Evolutionary conservation across 1,140 invertebrate species (phyloP).

Genomic region (Tetragnatha versicolor): DNA sequence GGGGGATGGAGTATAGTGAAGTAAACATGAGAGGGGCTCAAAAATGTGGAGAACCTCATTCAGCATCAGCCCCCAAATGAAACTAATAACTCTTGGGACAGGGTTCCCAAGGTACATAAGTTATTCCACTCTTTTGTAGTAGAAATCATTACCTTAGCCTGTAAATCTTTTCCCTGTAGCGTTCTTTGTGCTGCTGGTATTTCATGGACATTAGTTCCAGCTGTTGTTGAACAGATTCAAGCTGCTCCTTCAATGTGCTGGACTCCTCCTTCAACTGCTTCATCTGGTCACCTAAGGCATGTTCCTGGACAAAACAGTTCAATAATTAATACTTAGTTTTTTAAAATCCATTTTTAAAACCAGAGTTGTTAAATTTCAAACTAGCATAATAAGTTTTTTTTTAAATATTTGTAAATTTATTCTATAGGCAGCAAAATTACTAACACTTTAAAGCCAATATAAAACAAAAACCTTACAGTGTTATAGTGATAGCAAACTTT

Average conservation of each 20-base stretch:
- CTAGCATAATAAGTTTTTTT: neutral
- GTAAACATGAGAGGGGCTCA: neutral
- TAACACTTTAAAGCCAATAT: no score
- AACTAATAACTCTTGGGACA: no score
- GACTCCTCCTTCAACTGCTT: conserved; percentile 46
- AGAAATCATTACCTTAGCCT: conserved; percentile 32
- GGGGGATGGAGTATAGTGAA: neutral
- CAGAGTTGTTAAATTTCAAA: neutral
- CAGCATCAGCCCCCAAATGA: no score
- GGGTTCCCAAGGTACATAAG: no score
- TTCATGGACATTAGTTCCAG: conserved; percentile 34
- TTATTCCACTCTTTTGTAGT: no score
- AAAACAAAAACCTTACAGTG: no score
- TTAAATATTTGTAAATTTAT: neutral
- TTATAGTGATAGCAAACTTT: no score
- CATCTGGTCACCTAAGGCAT: conserved; percentile 30
- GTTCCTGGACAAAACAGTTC: neutral
- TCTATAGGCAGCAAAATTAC: no score
- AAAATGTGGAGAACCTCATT: no score
- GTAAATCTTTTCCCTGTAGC: conserved; percentile 48
- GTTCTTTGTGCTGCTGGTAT: conserved; percentile 48
- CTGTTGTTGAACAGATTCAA: conserved; percentile 43
- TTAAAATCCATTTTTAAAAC: neutral
- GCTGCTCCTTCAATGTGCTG: conserved; percentile 22
- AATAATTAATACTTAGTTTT: neutral